Evolutionary conservation across 2,113 vertebrate genomes (phyloP).

Genomic region (Cyprinus carpio): DNA sequence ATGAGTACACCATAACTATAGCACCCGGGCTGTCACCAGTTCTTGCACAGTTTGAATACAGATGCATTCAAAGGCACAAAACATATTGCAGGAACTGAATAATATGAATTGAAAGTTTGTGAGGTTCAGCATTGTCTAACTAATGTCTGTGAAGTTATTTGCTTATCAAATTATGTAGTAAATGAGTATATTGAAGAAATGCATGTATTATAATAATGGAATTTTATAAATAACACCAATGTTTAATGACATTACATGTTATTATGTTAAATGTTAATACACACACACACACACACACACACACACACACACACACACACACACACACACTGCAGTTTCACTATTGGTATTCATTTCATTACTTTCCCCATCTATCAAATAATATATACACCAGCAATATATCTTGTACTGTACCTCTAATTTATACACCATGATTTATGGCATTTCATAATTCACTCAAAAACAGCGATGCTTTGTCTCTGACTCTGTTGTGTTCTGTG

Average conservation of each 20-base stretch:
- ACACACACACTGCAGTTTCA: neutral
- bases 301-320: too few relatives aligned
- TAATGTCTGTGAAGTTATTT: neutral
- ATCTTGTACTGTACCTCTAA: neutral
- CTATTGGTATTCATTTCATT: neutral
- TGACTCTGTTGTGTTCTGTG: neutral
- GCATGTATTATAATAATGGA: neutral
- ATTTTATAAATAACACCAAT: too few relatives aligned
- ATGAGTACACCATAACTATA: constrained; percentile 44
- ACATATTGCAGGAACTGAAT: neutral
- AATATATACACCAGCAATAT: neutral
- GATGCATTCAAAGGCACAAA: constrained; percentile 20
- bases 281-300: too few relatives aligned
- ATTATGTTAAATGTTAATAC: too few relatives aligned
- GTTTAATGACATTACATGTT: too few relatives aligned
- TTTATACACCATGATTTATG: neutral
- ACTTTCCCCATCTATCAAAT: neutral
- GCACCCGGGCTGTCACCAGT: constrained; percentile 18
- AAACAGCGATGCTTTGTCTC: neutral
- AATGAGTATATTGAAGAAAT: too few relatives aligned
- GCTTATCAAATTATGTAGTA: too few relatives aligned
- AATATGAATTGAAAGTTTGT: neutral
- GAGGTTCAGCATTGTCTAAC: neutral
- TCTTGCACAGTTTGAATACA: constrained; percentile 39
- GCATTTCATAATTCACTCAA: constrained; percentile 14